A percentile compares a stretch with the other conserved stretches of the same genome.
Conservation (phyloP, 2,113 vertebrate genomes). For the Heterocephalus glaber region DNA sequence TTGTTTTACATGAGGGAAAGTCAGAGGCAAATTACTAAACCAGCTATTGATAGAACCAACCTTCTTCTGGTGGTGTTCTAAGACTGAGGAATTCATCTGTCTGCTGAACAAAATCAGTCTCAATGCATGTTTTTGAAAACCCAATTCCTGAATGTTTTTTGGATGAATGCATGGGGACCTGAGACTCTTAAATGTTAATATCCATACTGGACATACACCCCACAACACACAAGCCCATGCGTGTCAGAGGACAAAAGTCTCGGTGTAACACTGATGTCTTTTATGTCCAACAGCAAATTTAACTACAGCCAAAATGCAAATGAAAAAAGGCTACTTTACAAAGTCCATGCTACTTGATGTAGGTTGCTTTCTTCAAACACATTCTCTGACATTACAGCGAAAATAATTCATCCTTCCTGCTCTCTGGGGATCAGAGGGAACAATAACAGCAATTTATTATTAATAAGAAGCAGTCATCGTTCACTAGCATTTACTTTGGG, state of each 20-base stretch:
- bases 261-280: slow-evolving; percentile 11
- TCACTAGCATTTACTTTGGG: neutral
- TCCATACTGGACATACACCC: neutral
- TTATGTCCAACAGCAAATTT: slow-evolving; percentile 19
- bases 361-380: neutral
- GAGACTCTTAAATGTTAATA: slow-evolving; percentile 27
- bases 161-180: neutral
- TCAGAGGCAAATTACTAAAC: slow-evolving; percentile 12
- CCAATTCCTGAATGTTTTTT: neutral
- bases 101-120: neutral
- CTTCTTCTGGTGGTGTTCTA: neutral
- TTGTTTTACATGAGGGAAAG: slow-evolving; percentile 6
- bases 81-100: neutral
- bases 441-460: neutral
- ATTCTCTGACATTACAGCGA: neutral
- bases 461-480: neutral
- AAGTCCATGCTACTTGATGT: neutral
- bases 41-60: neutral
- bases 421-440: neutral
- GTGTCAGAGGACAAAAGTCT: slow-evolving; percentile 29
- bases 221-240: neutral
- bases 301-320: slow-evolving; percentile 45
- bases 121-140: neutral
- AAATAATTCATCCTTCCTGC: slow-evolving; percentile 24
- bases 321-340: neutral